Percentiles rank a stretch among this genome's conserved stretches.
These are phyloP conservation scores for Leptobrachium leishanense DNA, from an alignment of 2,113 vertebrate species.

Conservation along the genomic window DNA sequence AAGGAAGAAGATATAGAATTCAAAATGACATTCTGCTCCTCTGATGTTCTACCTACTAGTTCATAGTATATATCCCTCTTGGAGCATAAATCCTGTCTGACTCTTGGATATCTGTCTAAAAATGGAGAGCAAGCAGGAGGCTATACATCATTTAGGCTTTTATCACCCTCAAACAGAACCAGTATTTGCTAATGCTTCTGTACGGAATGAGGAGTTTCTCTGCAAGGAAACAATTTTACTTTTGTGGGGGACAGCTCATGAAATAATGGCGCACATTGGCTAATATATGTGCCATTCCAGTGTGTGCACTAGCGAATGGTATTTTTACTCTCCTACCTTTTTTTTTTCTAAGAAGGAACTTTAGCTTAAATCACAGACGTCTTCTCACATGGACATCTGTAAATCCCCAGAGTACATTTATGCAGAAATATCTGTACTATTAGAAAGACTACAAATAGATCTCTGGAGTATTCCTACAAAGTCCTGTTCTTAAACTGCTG, in stretches of 20 bases:
- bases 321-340: constrained; percentile 19
- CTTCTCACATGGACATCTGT: constrained; percentile 30
- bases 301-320: constrained; percentile 22
- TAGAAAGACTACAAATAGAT: constrained; percentile 33
- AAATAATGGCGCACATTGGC: constrained; percentile 34
- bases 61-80: constrained; percentile 46
- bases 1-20: constrained; percentile 40
- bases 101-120: constrained; percentile 41
- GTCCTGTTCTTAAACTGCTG: constrained; percentile 29
- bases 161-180: constrained; percentile 47
- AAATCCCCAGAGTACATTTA: constrained; percentile 40
- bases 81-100: constrained; percentile 45
- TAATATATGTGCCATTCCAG: constrained; percentile 35
- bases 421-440: constrained; percentile 43
- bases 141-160: constrained; percentile 43
- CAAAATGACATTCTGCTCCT: constrained; percentile 42
- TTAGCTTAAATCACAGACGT: constrained; percentile 34
- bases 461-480: constrained; percentile 26
- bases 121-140: constrained; percentile 36
- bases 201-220: constrained; percentile 44
- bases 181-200: constrained; percentile 42
- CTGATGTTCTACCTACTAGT: constrained; percentile 41
- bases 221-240: constrained; percentile 45
- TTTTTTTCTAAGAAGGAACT: constrained; percentile 27
- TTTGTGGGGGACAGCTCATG: constrained; percentile 42